Percentiles rank a stretch among this genome's conserved stretches.
phyloP scores from a whole-genome alignment of 2,113 vertebrate species.

The Thalassarche chlororhynchos region DNA sequence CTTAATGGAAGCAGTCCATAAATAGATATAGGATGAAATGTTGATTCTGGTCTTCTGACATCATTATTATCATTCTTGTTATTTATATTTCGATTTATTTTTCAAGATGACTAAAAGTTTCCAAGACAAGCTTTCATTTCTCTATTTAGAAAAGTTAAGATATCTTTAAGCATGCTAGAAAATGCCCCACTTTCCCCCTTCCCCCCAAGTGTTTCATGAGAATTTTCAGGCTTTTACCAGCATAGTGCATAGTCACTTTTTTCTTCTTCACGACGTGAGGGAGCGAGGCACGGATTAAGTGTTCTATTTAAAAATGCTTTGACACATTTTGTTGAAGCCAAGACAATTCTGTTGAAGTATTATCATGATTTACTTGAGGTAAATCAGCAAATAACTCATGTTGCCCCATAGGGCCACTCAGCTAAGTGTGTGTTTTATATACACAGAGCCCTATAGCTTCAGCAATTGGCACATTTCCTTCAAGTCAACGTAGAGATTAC shows the following conservation, averaged over 20 bases:
- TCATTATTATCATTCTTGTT: not conserved
- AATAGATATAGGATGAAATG: not conserved
- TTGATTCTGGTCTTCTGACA: not conserved
- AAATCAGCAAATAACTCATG: conserved; percentile 45
- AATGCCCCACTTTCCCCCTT: not conserved
- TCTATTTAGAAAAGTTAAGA: not conserved
- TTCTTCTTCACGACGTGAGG: not conserved
- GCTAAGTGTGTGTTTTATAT: not conserved
- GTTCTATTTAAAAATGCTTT: conserved; percentile 9
- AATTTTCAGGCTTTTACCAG: not conserved
- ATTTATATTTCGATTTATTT: not conserved
- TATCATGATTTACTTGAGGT: conserved; percentile 45
- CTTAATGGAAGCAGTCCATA: not conserved
- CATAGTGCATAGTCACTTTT: not conserved
- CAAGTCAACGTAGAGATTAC: not conserved
- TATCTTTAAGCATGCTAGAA: not conserved
- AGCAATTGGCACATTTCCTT: conserved; percentile 26
- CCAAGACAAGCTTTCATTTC: not conserved
- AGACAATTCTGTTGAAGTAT: conserved; percentile 36
- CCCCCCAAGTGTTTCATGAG: not conserved
- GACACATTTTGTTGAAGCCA: conserved; percentile 13
- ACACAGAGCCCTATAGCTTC: not conserved
- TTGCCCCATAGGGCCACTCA: conserved; percentile 20
- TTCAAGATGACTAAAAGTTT: not conserved
- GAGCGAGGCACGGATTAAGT: not conserved